A percentile compares a stretch with the other conserved stretches of the same genome.
Evolutionary conservation across 2,888 invertebrate species (phyloP).

Genomic region (Hirtodrosophila confusa): DNA sequence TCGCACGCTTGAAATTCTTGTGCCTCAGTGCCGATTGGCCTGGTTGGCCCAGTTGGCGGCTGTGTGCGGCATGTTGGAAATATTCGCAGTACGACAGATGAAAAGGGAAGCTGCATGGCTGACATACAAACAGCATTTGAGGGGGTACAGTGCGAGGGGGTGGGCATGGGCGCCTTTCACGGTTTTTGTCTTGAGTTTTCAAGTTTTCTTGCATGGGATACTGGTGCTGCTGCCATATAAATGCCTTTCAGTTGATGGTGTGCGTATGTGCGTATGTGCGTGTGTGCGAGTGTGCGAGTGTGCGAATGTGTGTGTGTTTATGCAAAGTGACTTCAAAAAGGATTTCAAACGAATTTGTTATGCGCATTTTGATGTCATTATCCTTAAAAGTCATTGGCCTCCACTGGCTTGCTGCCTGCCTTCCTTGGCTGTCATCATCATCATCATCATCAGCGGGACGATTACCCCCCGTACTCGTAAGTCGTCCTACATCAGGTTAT

Average conservation of each 20-base stretch:
- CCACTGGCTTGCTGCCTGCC: background rate
- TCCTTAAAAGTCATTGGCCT: conserved; percentile 73
- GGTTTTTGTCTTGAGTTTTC: conserved; percentile 43
- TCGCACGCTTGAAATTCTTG: conserved; percentile 1
- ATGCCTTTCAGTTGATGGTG: background rate
- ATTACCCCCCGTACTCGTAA: background rate
- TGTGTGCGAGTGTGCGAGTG: conserved; percentile 2
- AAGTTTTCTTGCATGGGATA: conserved; percentile 22
- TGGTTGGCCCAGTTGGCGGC: conserved; percentile 2
- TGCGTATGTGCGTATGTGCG: background rate
- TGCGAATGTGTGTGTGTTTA: conserved; percentile 33
- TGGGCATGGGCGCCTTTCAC: conserved; percentile 17
- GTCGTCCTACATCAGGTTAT: conserved; percentile 30
- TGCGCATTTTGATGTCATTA: conserved; percentile 76
- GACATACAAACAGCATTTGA: background rate
- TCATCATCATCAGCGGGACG: conserved; percentile 16
- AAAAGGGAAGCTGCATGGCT: conserved; percentile 2
- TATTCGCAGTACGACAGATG: background rate
- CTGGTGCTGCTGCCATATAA: background rate
- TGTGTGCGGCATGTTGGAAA: conserved; percentile 13
- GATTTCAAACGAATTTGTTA: conserved; percentile 73
- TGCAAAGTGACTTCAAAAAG: conserved; percentile 69
- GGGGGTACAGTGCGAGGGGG: background rate
- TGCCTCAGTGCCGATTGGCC: conserved; percentile 26
- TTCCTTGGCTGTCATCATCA: conserved; percentile 8